Conservation (phyloP, 2,113 vertebrate species). For the Mellivora capensis region DNA sequence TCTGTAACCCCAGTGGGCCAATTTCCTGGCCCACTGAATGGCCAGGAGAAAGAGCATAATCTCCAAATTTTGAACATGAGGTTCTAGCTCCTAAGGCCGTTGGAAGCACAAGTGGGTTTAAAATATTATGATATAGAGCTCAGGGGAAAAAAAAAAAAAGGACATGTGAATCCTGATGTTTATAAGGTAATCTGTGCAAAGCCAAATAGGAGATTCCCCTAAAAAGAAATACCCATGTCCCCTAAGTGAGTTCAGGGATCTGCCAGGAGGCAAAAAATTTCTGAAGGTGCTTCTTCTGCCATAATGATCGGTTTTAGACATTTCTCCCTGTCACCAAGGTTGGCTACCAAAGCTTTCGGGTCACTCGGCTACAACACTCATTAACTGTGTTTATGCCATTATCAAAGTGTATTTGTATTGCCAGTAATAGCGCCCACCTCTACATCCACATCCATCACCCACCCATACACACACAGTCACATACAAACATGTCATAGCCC, state of each 20-base stretch:
- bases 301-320: neutral
- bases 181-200: neutral
- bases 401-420: neutral
- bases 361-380: neutral
- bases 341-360: neutral
- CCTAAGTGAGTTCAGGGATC: neutral
- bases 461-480: neutral
- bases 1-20: neutral
- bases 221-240: neutral
- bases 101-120: neutral
- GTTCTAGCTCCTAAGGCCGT: neutral
- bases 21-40: neutral
- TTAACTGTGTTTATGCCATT: neutral
- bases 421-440: neutral
- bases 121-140: neutral
- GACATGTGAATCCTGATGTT: neutral
- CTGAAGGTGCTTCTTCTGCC: neutral
- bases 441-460: neutral
- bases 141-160: neutral
- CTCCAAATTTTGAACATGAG: neutral
- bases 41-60: neutral
- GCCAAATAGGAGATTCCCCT: neutral
- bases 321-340: neutral
- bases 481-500: neutral
- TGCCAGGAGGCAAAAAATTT: neutral